A percentile compares a stretch with the other conserved stretches of the same genome.
Conservation (phyloP, 1,140 invertebrate genomes). For the Drosophila ananassae region DNA sequence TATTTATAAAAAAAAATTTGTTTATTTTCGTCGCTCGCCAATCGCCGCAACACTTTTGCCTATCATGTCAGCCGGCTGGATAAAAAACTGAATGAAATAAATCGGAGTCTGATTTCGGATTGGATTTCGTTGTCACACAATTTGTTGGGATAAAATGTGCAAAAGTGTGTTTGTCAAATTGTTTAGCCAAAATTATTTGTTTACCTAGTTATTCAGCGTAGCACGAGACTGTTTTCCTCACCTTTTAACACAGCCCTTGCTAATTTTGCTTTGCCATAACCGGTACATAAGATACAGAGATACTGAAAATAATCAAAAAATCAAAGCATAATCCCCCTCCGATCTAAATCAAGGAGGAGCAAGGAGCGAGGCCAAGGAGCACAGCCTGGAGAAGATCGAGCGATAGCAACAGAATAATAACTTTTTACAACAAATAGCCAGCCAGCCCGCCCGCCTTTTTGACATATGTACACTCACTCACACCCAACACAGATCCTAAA, state of each 20-base stretch:
- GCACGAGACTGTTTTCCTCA: constrained; percentile 55
- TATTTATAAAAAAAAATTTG: constrained; percentile 20
- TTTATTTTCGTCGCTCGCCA: constrained; percentile 24
- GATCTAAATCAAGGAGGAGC: constrained; percentile 2
- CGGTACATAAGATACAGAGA: constrained; percentile 4
- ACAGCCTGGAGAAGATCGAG: not conserved
- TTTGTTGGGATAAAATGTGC: constrained; percentile 67
- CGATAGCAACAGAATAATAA: constrained; percentile 10
- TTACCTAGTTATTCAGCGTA: constrained; percentile 69
- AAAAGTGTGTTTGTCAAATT: constrained; percentile 78
- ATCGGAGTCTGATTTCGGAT: constrained; percentile 16
- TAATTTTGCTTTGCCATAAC: constrained; percentile 4
- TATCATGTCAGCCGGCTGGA: constrained; percentile 40
- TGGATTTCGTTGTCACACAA: constrained; percentile 44
- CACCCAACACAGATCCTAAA: constrained; percentile 20
- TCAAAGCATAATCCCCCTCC: constrained; percentile 9
- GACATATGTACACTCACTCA: constrained; percentile 42
- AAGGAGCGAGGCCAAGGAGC: constrained; percentile 1
- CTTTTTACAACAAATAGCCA: constrained; percentile 29
- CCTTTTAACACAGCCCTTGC: constrained; percentile 30
- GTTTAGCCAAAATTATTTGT: constrained; percentile 79
- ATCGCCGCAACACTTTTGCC: constrained; percentile 34
- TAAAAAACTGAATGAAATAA: constrained; percentile 28
- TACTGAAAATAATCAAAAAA: constrained; percentile 4
- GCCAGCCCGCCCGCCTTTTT: constrained; percentile 18